Conservation (phyloP, 2,888 invertebrate genomes). For the Caenorhabditis sp. region DNA sequence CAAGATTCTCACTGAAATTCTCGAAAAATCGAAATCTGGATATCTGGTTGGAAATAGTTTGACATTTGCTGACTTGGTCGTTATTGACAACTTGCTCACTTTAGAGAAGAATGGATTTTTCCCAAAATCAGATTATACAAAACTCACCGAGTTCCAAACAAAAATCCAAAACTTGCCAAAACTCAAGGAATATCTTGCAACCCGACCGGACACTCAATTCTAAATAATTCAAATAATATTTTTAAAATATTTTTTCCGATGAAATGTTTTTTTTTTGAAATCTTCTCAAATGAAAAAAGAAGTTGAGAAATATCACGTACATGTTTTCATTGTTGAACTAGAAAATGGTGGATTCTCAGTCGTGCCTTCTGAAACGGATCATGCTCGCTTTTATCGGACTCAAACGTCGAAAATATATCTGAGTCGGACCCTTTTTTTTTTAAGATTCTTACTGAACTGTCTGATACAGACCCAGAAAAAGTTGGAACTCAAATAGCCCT, state of each 20-base stretch:
- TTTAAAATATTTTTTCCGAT: not conserved
- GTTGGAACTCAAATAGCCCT: no score
- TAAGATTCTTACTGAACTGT: no score
- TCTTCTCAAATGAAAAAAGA: no score
- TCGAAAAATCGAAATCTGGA: slow-evolving; percentile 20
- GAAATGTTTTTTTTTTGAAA: no score
- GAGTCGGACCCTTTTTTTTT: no score
- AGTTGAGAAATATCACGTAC: no score
- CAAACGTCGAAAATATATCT: no score
- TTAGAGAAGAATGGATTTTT: slow-evolving; percentile 7
- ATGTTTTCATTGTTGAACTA: no score
- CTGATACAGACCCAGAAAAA: no score
- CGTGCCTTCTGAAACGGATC: no score
- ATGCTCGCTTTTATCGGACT: no score
- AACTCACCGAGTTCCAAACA: slow-evolving; percentile 1
- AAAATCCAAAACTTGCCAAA: slow-evolving; percentile 14
- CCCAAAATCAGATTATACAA: not conserved
- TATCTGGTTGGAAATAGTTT: slow-evolving; percentile 20
- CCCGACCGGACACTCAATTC: slow-evolving; percentile 22
- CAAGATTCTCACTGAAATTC: slow-evolving; percentile 4
- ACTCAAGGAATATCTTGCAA: slow-evolving; percentile 17
- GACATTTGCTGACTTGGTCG: slow-evolving; percentile 26
- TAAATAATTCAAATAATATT: slow-evolving; percentile 13
- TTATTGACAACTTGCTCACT: slow-evolving; percentile 23
- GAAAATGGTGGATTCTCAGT: no score